These are phyloP conservation scores for Tinamus guttatus DNA, from an alignment of 2,113 vertebrate species.

Conservation along the genomic window DNA sequence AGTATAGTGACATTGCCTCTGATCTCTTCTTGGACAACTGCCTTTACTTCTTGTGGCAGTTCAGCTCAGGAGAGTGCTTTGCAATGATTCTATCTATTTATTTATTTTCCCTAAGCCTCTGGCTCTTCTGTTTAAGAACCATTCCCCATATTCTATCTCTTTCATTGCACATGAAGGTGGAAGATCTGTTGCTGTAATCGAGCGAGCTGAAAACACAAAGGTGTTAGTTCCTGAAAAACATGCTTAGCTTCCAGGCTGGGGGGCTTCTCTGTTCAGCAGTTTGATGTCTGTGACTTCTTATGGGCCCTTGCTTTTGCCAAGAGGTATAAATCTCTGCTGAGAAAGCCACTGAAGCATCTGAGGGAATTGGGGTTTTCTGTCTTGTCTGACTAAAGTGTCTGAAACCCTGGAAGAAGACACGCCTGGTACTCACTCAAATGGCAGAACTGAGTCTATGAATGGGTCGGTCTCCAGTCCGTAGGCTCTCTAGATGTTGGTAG, in stretches of 20 bases:
- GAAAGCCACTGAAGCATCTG: not conserved
- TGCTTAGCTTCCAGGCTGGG: not conserved
- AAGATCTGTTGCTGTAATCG: conserved; percentile 28
- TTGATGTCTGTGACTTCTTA: not conserved
- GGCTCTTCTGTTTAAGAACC: conserved; percentile 20
- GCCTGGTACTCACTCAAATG: not conserved
- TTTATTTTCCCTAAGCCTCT: not conserved
- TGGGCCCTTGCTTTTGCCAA: not conserved
- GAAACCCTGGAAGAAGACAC: not conserved
- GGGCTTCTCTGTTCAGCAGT: not conserved
- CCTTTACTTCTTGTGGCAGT: not conserved
- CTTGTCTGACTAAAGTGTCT: not conserved
- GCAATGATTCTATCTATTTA: not conserved
- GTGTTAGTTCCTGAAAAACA: conserved; percentile 43
- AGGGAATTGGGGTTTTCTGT: not conserved
- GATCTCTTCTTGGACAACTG: conserved; percentile 12
- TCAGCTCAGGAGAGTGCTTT: conserved; percentile 19
- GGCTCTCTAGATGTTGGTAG: not conserved
- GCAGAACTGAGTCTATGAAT: not conserved
- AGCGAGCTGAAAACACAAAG: not conserved
- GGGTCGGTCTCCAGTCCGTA: not conserved
- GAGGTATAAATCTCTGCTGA: not conserved
- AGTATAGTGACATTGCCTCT: not conserved
- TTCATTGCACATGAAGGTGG: conserved; percentile 24
- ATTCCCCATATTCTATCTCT: not conserved